Conservation (phyloP, 35 echinoderm and acorn worm genomes). For the Strongylocentrotus purpuratus region DNA sequence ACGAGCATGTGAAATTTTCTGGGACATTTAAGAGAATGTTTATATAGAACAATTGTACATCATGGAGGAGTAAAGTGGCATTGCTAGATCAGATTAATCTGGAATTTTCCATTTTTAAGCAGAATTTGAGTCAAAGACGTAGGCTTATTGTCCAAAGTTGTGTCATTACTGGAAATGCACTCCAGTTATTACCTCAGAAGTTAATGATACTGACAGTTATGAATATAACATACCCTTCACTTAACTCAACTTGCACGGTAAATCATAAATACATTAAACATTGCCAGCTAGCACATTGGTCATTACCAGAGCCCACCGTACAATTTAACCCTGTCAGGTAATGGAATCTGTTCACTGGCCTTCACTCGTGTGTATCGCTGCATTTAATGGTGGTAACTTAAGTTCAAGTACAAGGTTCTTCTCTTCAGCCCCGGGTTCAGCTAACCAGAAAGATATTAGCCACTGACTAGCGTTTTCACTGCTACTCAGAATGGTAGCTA, state of each 20-base stretch:
- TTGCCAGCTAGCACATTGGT: slow-evolving; percentile 15
- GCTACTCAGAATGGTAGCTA: background rate
- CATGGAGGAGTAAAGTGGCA: too few relatives aligned
- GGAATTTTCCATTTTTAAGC: background rate
- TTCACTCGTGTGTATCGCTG: background rate
- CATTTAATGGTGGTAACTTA: background rate
- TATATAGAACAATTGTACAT: background rate
- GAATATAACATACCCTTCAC: background rate
- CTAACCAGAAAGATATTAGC: background rate
- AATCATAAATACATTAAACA: background rate
- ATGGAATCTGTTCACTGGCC: background rate
- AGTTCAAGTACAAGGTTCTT: background rate
- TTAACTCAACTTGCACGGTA: background rate
- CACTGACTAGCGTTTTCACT: too few relatives aligned
- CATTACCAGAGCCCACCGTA: background rate
- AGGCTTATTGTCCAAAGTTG: background rate
- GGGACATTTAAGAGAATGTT: background rate
- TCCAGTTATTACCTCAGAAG: background rate
- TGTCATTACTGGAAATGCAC: background rate
- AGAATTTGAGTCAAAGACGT: background rate
- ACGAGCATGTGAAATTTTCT: background rate
- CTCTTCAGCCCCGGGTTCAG: background rate
- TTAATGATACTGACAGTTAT: background rate
- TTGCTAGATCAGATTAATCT: background rate
- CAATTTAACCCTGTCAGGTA: background rate